phyloP scores from a whole-genome alignment of 1,140 invertebrate genomes.

The Parapsyche elsis region DNA sequence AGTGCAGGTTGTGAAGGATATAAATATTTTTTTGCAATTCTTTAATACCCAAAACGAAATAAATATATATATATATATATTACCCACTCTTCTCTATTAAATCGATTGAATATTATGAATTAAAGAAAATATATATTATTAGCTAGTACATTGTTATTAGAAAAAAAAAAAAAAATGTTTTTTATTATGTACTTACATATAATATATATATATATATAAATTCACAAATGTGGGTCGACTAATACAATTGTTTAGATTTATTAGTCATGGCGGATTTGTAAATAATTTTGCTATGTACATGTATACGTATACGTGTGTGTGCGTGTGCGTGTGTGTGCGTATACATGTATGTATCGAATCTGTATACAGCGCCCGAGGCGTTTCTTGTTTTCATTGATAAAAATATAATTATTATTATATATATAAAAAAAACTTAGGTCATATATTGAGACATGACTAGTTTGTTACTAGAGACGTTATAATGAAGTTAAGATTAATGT shows the following conservation, averaged over 20 bases:
- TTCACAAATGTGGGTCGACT: conserved; percentile 17
- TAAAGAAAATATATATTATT: conserved; percentile 41
- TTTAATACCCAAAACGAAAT: conserved; percentile 51
- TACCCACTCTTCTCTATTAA: conserved; percentile 55
- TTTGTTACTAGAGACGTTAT: conserved; percentile 56
- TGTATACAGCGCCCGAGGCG: conserved; percentile 39
- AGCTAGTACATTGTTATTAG: conserved; percentile 57
- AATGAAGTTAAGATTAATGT: conserved; percentile 55
- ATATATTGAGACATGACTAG: conserved; percentile 55
- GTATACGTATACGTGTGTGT: conserved; percentile 29
- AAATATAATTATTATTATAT: conserved; percentile 41
- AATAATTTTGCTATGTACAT: not conserved
- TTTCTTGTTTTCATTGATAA: conserved; percentile 54
- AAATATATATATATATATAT: conserved; percentile 43
- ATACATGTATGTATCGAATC: conserved; percentile 20
- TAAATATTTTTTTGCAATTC: conserved; percentile 54
- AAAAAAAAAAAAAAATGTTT: conserved; percentile 52
- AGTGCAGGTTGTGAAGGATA: conserved; percentile 53
- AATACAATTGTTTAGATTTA: conserved; percentile 26
- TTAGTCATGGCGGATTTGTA: conserved; percentile 21
- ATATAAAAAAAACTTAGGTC: conserved; percentile 43
- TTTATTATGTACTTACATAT: conserved; percentile 49
- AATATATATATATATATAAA: conserved; percentile 30
- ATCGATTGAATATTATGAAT: conserved; percentile 43
- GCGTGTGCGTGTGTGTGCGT: conserved; percentile 16